These are phyloP conservation scores for Panulirus ornatus DNA, from an alignment of 1,140 invertebrate genomes.

Conservation along the genomic window DNA sequence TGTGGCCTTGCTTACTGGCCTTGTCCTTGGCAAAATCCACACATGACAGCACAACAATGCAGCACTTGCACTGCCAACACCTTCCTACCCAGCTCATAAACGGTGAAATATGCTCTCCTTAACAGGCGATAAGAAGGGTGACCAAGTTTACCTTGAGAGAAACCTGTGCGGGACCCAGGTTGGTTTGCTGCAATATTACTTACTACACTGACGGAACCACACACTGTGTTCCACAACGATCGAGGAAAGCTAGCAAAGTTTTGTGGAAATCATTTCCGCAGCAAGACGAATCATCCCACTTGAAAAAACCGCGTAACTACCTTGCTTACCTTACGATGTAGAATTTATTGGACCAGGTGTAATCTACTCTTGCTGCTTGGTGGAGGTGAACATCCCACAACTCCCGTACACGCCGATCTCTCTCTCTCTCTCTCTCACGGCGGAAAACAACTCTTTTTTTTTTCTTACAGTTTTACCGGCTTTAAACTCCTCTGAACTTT, in stretches of 20 bases:
- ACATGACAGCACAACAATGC: background rate
- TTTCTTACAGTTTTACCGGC: background rate
- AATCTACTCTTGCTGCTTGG: conserved; percentile 7
- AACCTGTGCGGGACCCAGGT: too few species aligned
- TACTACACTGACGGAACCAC: too few species aligned
- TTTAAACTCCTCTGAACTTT: conserved; percentile 8
- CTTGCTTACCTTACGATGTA: conserved; percentile 16
- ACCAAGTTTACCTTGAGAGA: background rate
- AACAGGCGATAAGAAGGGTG: background rate
- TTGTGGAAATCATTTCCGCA: background rate
- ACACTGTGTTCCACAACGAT: too few species aligned
- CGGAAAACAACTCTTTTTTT: background rate
- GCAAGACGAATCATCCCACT: background rate
- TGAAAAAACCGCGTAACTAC: background rate
- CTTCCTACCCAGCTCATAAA: background rate
- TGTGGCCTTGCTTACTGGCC: background rate
- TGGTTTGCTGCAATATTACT: too few species aligned
- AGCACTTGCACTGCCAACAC: background rate
- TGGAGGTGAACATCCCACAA: conserved; percentile 3
- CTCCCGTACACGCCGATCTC: background rate
- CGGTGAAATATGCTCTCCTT: background rate
- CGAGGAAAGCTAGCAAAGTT: too few species aligned
- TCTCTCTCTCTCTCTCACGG: background rate
- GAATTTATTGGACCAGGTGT: background rate
- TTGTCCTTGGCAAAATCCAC: background rate